Evolutionary conservation across 2,888 invertebrate genomes (phyloP).

Genomic region (Polymixis flavicincta): DNA sequence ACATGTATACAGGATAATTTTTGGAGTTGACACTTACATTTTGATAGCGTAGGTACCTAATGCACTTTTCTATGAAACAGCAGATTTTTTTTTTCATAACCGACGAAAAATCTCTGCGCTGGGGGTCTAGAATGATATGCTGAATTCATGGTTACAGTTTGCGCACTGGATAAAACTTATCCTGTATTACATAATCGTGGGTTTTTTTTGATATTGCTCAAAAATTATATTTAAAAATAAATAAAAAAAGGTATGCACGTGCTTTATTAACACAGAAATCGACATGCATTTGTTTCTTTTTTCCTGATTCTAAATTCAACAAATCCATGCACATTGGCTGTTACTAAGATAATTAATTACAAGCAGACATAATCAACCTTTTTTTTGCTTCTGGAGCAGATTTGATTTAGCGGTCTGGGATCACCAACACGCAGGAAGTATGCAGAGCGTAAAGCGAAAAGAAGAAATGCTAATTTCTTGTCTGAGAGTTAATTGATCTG

Average conservation of each 20-base stretch:
- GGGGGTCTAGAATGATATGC: too few relatives aligned
- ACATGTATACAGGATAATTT: too few relatives aligned
- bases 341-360: neutral
- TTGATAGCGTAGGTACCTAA: too few relatives aligned
- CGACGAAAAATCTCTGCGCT: too few relatives aligned
- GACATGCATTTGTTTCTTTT: neutral
- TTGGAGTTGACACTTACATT: too few relatives aligned
- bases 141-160: too few relatives aligned
- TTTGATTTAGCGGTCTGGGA: constrained; percentile 13
- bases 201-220: neutral
- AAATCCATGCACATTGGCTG: neutral
- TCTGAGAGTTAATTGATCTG: constrained; percentile 5
- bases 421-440: constrained; percentile 13
- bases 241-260: too few relatives aligned
- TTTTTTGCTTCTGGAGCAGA: neutral
- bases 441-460: constrained; percentile 13
- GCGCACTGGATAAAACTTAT: too few relatives aligned
- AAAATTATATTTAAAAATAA: neutral
- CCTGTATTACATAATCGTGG: neutral
- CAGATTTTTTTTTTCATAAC: too few relatives aligned
- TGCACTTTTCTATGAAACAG: too few relatives aligned
- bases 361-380: neutral
- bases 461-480: constrained; percentile 7
- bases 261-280: neutral
- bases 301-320: neutral